Percentiles rank a stretch among this genome's conserved stretches.
phyloP scores from a whole-genome alignment of 2,797 vertebrate species.

The Perodicticus potto region DNA sequence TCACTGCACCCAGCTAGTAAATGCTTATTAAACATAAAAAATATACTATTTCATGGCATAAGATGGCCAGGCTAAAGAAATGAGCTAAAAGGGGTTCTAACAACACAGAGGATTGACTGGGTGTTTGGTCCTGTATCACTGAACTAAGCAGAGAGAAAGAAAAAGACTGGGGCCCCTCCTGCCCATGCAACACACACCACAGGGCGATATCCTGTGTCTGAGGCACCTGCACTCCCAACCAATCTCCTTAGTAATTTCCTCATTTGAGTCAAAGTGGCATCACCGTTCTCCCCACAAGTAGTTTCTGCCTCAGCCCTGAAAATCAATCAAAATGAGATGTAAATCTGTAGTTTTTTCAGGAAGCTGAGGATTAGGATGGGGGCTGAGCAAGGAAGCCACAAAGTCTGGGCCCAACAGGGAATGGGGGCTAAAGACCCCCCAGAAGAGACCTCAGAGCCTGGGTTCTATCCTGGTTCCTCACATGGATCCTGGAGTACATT shows the following conservation, averaged over 20 bases:
- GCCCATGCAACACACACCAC: not conserved
- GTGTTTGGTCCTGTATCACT: not conserved
- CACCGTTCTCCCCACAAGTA: not conserved
- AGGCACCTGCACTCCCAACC: not conserved
- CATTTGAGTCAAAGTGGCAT: not conserved
- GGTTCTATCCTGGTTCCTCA: not conserved
- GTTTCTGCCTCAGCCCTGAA: not conserved
- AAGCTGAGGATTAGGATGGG: not conserved
- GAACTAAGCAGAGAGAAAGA: not conserved
- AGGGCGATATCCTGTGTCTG: rapidly evolving
- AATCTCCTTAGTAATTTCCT: not conserved
- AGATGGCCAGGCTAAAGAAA: not conserved
- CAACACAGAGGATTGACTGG: not conserved
- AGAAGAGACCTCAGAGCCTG: not conserved
- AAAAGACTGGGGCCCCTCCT: not conserved
- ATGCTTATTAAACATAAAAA: not conserved
- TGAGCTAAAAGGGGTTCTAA: not conserved
- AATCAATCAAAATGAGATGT: not conserved
- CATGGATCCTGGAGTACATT: not conserved
- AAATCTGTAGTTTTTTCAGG: not conserved
- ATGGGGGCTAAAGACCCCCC: not conserved
- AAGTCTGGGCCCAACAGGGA: rapidly evolving
- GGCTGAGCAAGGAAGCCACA: not conserved
- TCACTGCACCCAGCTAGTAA: not conserved
- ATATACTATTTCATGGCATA: not conserved